Percentiles rank a stretch among this genome's conserved stretches.
These are phyloP conservation scores for Philaethria dido DNA, from an alignment of 2,888 invertebrate species.

Conservation along the genomic window DNA sequence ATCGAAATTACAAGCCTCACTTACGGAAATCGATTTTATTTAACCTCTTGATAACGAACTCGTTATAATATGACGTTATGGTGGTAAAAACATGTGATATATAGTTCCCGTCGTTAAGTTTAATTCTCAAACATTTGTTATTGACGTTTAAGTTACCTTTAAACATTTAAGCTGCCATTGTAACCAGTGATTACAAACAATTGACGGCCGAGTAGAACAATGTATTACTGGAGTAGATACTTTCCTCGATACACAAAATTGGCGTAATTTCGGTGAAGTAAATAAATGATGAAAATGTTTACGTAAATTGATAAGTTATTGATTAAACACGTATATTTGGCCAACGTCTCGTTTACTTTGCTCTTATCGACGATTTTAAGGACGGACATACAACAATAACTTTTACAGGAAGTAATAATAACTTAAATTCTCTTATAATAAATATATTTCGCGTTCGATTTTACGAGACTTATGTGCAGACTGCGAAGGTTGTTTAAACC, in stretches of 20 bases:
- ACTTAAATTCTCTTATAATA: conserved; percentile 35
- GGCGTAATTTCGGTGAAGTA: conserved; percentile 23
- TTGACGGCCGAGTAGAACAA: conserved; percentile 15
- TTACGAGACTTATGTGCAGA: conserved; percentile 34
- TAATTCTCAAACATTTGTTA: conserved; percentile 22
- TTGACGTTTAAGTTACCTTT: conserved; percentile 6
- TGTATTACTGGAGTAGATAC: conserved; percentile 23
- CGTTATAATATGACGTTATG: conserved; percentile 21
- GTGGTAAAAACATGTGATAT: conserved; percentile 16
- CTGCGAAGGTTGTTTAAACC: conserved; percentile 36
- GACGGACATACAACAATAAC: conserved; percentile 25
- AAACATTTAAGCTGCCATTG: conserved; percentile 17
- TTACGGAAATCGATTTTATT: conserved; percentile 38
- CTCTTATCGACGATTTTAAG: conserved; percentile 24
- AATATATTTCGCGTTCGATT: conserved; percentile 38
- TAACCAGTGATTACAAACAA: conserved; percentile 19
- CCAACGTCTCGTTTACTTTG: conserved; percentile 23
- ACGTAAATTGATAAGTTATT: conserved; percentile 34
- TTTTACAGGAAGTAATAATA: conserved; percentile 20
- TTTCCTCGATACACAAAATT: too few relatives aligned
- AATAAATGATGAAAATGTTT: conserved; percentile 28
- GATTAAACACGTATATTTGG: conserved; percentile 31
- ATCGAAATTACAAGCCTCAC: conserved; percentile 53
- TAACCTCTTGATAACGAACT: conserved; percentile 31
- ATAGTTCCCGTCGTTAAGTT: conserved; percentile 19